A percentile compares a stretch with the other conserved stretches of the same genome.
These are phyloP conservation scores for Desmophyllum pertusum DNA, from an alignment of 92 coral and sea anemone genomes.

Conservation along the genomic window DNA sequence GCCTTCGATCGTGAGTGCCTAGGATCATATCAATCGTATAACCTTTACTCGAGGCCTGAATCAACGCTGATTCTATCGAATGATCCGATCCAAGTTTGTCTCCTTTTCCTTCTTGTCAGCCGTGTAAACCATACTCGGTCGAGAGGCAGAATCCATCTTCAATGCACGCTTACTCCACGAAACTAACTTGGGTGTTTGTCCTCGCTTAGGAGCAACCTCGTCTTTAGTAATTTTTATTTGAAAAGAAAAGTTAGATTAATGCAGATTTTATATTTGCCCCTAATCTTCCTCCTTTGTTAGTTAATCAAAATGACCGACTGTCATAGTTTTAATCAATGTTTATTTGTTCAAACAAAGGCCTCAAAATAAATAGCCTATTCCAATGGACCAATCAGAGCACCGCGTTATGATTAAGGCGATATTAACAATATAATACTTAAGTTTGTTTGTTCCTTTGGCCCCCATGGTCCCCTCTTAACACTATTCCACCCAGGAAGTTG, in stretches of 20 bases:
- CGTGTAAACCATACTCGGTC: conserved; percentile 41
- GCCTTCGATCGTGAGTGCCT: conserved; percentile 69
- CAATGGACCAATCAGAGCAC: conserved; percentile 75
- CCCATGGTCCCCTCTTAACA: conserved; percentile 57
- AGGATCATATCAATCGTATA: conserved; percentile 96
- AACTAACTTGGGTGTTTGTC: conserved; percentile 23
- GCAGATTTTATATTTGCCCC: conserved; percentile 93
- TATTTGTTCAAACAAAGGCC: conserved; percentile 90
- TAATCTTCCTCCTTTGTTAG: conserved; percentile 89
- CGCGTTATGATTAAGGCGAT: conserved; percentile 75
- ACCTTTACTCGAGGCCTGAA: conserved; percentile 87
- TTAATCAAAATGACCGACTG: conserved; percentile 98
- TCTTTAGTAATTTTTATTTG: conserved; percentile 43
- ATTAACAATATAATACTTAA: conserved; percentile 75
- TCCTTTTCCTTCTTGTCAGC: conserved; percentile 34
- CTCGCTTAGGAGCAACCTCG: conserved; percentile 9
- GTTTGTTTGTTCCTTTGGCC: conserved; percentile 65
- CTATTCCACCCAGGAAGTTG: conserved; percentile 62
- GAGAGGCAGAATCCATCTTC: conserved; percentile 18
- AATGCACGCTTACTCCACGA: background rate
- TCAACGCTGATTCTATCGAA: conserved; percentile 87
- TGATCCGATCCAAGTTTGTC: conserved; percentile 47
- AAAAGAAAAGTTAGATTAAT: conserved; percentile 75
- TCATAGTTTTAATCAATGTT: conserved; percentile 99
- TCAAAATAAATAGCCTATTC: conserved; percentile 85